A percentile compares a stretch with the other conserved stretches of the same genome.
Conservation (phyloP, 2,797 vertebrate species). For the Eidolon dupreanum region DNA sequence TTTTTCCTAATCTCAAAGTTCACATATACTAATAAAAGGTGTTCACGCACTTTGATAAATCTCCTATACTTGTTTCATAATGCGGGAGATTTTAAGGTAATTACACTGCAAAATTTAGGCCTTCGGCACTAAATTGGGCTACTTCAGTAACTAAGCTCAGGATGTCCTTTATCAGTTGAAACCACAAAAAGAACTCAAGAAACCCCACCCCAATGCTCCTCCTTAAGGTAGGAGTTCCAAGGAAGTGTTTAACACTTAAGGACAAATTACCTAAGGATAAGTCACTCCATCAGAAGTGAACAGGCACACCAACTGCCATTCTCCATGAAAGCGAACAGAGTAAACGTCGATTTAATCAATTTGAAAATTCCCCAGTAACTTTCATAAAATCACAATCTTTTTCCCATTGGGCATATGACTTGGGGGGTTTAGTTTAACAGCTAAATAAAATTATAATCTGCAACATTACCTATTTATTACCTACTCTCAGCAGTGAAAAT, state of each 20-base stretch:
- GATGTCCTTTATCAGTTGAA: neutral
- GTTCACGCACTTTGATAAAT: neutral
- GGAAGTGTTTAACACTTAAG: neutral
- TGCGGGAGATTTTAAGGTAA: neutral
- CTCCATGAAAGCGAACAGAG: conserved; percentile 12
- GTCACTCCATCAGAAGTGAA: neutral
- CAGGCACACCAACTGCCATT: neutral
- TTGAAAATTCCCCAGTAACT: conserved; percentile 20
- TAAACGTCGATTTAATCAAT: neutral
- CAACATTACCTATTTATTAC: neutral
- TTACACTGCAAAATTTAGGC: neutral
- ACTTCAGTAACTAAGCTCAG: neutral
- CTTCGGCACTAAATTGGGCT: neutral
- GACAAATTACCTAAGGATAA: neutral
- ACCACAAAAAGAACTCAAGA: neutral
- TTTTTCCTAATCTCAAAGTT: neutral
- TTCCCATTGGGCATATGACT: neutral
- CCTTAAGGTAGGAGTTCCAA: neutral
- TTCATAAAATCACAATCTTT: neutral
- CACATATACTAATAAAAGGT: neutral
- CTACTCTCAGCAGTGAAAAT: conserved; percentile 19
- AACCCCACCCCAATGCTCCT: neutral
- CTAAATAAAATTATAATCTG: neutral
- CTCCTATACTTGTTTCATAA: neutral
- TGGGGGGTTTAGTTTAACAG: neutral